These are phyloP conservation scores for Petrosia ficiformis DNA, from an alignment of 37 sponge, comb jelly and placozoan species.

Conservation along the genomic window DNA sequence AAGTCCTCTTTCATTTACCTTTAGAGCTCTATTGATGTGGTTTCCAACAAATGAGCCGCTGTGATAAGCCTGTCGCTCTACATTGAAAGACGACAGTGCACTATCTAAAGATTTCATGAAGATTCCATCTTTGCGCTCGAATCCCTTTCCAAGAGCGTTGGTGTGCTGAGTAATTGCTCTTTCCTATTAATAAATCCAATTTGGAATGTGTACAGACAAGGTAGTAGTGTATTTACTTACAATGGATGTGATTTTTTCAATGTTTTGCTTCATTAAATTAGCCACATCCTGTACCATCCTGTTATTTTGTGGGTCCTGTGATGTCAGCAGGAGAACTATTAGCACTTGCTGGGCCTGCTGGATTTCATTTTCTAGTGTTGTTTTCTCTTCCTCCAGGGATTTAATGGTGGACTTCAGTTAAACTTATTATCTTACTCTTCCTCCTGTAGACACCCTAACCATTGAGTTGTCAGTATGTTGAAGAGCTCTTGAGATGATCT, in stretches of 20 bases:
- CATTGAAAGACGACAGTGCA: slow-evolving; percentile 6
- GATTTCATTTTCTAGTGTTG: slow-evolving; percentile 13
- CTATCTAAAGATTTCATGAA: slow-evolving; percentile 5
- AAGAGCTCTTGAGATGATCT: not conserved
- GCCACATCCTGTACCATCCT: not conserved
- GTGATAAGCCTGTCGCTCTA: slow-evolving; percentile 28
- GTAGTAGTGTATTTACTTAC: not conserved
- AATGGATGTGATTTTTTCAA: not conserved
- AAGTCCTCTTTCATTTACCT: slow-evolving; percentile 3
- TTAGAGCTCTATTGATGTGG: slow-evolving; percentile 16
- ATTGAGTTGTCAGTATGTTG: not conserved
- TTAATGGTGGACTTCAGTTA: too few species aligned
- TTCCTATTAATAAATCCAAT: not conserved
- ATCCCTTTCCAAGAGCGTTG: not conserved
- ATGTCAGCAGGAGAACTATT: not conserved
- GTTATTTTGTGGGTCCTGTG: not conserved
- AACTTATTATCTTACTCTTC: too few species aligned
- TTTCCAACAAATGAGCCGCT: slow-evolving; percentile 50
- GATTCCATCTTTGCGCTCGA: slow-evolving; percentile 20
- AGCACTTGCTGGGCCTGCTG: not conserved
- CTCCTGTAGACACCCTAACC: too few species aligned
- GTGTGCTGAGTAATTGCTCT: not conserved
- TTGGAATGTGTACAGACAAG: not conserved
- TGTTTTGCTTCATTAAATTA: not conserved
- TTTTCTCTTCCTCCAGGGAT: not conserved